Base-by-base conservation (phyloP, 1,140 invertebrate species). In the Onthophagus taurus region DNA sequence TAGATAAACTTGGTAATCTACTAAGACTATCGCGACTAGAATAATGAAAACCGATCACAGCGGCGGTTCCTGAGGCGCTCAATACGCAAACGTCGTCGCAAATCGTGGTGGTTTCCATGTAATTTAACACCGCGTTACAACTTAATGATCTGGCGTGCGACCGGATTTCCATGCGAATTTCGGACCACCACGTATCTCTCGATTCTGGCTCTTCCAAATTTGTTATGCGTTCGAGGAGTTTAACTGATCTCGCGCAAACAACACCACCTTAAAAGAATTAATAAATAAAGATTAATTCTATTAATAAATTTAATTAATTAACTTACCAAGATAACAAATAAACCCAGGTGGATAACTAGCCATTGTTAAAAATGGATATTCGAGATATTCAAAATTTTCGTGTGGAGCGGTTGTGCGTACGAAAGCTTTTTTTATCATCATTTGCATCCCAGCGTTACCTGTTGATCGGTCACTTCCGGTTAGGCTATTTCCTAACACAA, bases 331-430 rank as follows among this genome's bases (percentile, higher is more conserved):
- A 59, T 91, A 85, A 13, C 86, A 67, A 54, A 97, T 81, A 54
- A 97, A 93, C 20, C 85, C 87, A 1, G 77, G 69, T 16, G 92
- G 90, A 65, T 89, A 94, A 52, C 85, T 84, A 2, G 82, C 78
- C 77, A 97, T 85, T 0, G 93, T 97, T 11, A 98, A 75, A 60
- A 98, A 97, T 0, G 94, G 94, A 67, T 94, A 97, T 63, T 97
- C 93, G 53, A 91, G 63, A 76, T 89, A 82, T 53, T 89, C 85
- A 49, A 64, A 61, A 49, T 60, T 63, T 30, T 64, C 60, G 44
- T 61, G 59, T 12, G 57, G 59, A 7, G 60, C 34, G 20, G 54
- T 52, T 2, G 58, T 45, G 12, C 57, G 38, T 26, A 60, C 23
- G 2, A 60, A 20, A 14, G 54, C 47, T 41, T 47, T 58, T 23